Base-by-base conservation (phyloP, 2,113 vertebrate species). In the Malurus elegans region DNA sequence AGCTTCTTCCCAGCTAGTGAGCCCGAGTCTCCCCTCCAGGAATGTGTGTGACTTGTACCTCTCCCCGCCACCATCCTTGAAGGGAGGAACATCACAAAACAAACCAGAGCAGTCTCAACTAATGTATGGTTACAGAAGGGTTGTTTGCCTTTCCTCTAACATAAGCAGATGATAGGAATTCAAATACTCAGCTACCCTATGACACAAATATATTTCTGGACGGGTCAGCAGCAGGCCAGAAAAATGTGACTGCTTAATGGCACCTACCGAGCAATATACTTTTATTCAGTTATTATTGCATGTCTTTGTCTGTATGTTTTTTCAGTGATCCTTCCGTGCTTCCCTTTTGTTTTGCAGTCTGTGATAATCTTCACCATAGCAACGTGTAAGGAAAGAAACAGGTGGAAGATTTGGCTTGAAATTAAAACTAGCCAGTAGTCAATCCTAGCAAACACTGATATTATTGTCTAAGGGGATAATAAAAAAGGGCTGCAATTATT, bases 151-250 rank as follows among this genome's bases (percentile, higher is more conserved):
- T 38, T 38, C 38, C 38, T 38, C 38, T 38, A 38, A 38, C 38
- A 38, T 38, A 38, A 38, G 38, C 38, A 38, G 38, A 38, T 38
- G 38, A 38, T 38, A 38, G 38, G 38, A 38, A 11, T 38, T 11
- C 38, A 38, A 10, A 38, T 38, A 38, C 38, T 38, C 38, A 38
- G 38, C 38, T 38, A 38, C 38, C 4, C 38, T 38, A 38, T 10
- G 38, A 38, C 38, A 38, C 38, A 38, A 57, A 82, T 93, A 71
- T 45, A 65, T 92, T 96, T 97, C 81, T 96, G 88, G 79, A 78
- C 70, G 87, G 86, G 38, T 93, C 82, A 97, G 84, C 76, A 94
- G 50, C 56, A 94, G 86, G 64, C 71, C 93, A 96, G 88, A 95
- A 79, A 95, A 92, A 92, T 71, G 56, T 48, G 83, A 94, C 76